phyloP scores from a whole-genome alignment of 2,113 vertebrate species.

The Stegastes partitus region DNA sequence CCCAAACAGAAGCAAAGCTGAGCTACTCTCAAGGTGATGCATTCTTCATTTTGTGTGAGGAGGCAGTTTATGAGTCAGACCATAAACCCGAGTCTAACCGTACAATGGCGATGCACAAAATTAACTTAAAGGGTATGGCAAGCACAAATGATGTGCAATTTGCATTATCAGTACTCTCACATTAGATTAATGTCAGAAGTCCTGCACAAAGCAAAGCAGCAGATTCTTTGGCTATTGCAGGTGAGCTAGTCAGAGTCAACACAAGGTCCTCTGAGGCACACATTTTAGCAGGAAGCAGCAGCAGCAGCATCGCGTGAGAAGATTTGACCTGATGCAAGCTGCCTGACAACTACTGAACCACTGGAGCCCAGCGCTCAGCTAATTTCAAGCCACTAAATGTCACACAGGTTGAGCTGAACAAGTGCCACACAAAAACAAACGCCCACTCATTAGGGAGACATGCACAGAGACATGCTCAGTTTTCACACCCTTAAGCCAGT shows the following conservation, averaged over 20 bases:
- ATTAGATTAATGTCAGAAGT: not conserved
- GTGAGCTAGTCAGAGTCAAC: not conserved
- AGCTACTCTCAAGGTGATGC: slow-evolving; percentile 17
- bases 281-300: slow-evolving; percentile 30
- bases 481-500: slow-evolving; percentile 23
- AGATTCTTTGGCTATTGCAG: not conserved
- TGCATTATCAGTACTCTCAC: not conserved
- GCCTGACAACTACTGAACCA: not conserved
- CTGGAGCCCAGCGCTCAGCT: not conserved
- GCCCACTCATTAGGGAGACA: slow-evolving; percentile 35
- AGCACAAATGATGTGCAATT: not conserved
- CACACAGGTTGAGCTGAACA: slow-evolving; percentile 51
- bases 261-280: slow-evolving; percentile 5
- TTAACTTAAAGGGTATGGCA: not conserved
- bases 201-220: slow-evolving; percentile 1
- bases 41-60: slow-evolving; percentile 21
- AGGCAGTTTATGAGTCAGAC: slow-evolving; percentile 14
- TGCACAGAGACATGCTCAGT: slow-evolving; percentile 7
- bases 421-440: slow-evolving; percentile 42
- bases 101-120: slow-evolving; percentile 3
- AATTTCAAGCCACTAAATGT: slow-evolving; percentile 64
- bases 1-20: slow-evolving; percentile 24
- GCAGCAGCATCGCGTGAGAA: slow-evolving; percentile 34
- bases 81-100: not conserved
- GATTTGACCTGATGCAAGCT: slow-evolving; percentile 25